Conservation (phyloP, 2,113 vertebrate species). For the Laterallus jamaicensis region DNA sequence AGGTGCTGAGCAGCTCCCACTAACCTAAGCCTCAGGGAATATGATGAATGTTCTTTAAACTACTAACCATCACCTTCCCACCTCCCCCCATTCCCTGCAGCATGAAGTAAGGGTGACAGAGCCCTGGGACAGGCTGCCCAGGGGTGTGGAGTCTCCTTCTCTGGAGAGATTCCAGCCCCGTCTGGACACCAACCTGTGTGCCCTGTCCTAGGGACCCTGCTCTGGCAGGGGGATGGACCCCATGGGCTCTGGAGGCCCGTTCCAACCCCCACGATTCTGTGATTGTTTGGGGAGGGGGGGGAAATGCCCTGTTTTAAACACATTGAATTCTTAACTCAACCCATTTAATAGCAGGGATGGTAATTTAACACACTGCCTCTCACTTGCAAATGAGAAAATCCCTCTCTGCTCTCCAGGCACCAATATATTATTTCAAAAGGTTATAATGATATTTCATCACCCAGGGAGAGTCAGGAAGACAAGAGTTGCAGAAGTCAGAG, state of each 20-base stretch:
- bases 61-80: background rate
- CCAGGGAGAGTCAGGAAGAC: background rate
- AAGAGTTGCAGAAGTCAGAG: background rate
- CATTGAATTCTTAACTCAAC: background rate
- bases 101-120: background rate
- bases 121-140: too few species aligned
- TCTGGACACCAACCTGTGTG: too few species aligned
- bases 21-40: background rate
- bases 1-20: background rate
- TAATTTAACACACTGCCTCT: conserved; percentile 48
- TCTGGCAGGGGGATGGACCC: too few species aligned
- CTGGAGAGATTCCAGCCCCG: too few species aligned
- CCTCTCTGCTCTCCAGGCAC: conserved; percentile 20
- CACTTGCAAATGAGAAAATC: conserved; percentile 59
- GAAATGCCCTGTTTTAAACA: background rate
- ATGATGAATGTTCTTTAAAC: background rate
- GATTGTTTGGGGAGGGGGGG: background rate
- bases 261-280: too few species aligned
- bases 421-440: conserved; percentile 52
- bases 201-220: too few species aligned
- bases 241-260: too few species aligned
- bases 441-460: conserved; percentile 62
- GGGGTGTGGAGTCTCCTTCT: too few species aligned
- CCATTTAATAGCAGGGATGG: conserved; percentile 12
- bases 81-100: background rate